These are phyloP conservation scores for Vultur gryphus DNA, from an alignment of 2,797 vertebrate genomes.

Conservation along the genomic window DNA sequence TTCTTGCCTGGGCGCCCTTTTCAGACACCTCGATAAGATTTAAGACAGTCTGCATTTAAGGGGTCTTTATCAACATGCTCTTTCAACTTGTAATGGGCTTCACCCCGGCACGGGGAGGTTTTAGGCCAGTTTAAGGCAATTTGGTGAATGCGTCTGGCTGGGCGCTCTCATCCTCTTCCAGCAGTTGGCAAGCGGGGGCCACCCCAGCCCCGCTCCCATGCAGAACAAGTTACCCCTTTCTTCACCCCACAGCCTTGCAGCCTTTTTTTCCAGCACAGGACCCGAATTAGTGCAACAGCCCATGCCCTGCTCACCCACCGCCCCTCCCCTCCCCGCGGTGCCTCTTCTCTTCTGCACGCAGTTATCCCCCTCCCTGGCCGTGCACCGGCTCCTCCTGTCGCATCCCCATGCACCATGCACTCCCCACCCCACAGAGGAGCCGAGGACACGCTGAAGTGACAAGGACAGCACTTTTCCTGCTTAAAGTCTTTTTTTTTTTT, in stretches of 20 bases:
- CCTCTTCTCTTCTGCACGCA: fast-evolving
- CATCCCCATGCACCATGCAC: background rate
- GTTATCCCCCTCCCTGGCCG: background rate
- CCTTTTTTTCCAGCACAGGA: background rate
- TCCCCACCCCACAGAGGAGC: background rate
- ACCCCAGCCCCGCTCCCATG: background rate
- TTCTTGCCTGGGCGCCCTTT: background rate
- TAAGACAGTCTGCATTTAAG: background rate
- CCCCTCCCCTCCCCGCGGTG: background rate
- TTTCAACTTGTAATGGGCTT: background rate
- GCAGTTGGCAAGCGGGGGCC: background rate
- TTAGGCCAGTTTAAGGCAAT: background rate
- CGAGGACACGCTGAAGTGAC: background rate
- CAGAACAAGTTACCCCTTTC: background rate
- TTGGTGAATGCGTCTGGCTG: fast-evolving
- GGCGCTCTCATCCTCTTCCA: background rate
- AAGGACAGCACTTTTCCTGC: slow-evolving; percentile 48
- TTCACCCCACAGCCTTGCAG: background rate
- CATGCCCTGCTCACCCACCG: background rate
- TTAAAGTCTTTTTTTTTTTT: background rate
- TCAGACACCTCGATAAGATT: background rate
- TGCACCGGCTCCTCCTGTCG: background rate
- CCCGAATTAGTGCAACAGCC: fast-evolving
- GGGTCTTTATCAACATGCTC: background rate
- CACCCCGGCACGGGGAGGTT: background rate